Evolutionary conservation across 2,888 invertebrate species (phyloP), one percentile per base, ranked within the genome.

Genomic region (Anthrax anthrax): DNA sequence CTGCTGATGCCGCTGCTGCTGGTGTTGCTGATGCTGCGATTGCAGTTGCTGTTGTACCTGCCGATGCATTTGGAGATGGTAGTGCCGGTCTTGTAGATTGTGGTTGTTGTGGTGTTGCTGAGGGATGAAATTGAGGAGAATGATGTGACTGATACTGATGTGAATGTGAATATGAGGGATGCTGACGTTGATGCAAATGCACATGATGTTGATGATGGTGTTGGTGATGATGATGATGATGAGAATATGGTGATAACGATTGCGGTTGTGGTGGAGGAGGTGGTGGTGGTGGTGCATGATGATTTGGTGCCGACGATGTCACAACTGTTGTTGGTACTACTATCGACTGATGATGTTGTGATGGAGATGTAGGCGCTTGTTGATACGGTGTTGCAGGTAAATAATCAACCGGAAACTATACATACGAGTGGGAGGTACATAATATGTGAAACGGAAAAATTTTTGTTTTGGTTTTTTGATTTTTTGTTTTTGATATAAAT

Each of bases 351-450:
- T 32, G 29, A 12, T 32, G 29, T 38, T 47, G 43, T 43, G 48
- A 40, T 42, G 51, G 46, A 38, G 50, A 45, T 38, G 48, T 39
- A 17, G 49, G 49, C 38, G 47, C 48, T 47, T 46, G 45, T 45
- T 51, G 50, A 36, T 51, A 51, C 39, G 50, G 46, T 37, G 56
- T 46, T 32, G 56, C 47, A 37, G 58, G 51, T 52, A 60, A 52
- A 52, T 61, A 66, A 51, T 65, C 65, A 51, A 66, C 50, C 16
- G 66, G 61, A 51, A 63, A 65, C 65, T 65, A 50, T 37, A 32
- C 9, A 27, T 32, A 32, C 12, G 29, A 5, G 12, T 32, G 3
- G 29, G 12, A 32, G 9, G 3, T 32, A 32, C 17, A 17, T 23
- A 23, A 23, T 23, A 46, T 38, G 47, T 46, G 46, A 50, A 50